Base-by-base conservation (phyloP, 2,113 vertebrate species). In the Taxidea taxus region DNA sequence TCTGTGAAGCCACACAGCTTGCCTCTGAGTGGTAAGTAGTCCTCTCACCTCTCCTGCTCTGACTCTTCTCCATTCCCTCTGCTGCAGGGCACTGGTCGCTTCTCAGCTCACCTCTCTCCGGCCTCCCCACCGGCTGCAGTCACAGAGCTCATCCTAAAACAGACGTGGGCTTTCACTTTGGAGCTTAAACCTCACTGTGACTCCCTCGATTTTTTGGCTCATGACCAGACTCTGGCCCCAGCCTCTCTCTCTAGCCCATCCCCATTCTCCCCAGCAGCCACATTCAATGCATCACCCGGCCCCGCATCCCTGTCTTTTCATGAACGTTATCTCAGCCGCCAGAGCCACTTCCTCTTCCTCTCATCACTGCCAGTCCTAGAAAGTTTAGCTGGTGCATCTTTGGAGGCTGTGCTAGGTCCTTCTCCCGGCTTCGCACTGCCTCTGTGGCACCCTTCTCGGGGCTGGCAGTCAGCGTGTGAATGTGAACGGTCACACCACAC, bases 381-480 rank as follows among this genome's bases (percentile, higher is more conserved):
- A 34, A 31, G 39, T 39, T 58, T 72, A 49, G 11, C 31, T 1
- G 21, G 37, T 8, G 20, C 18, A 13, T 5, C 37, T 11, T 21
- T 0, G 1, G 31, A 31, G 81, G 37, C 39, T 6, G 8, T 29
- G 14, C 51, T 42, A 12, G 68, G 49, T 10, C 6, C 80, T 21
- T 6, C 39, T 21, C 58, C 62, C 15, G n/a, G 44, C 47, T 37
- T 34, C 2, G 7, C 18, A 13, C 29, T 10, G 44, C 68, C 31
- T 34, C 6, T 0, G 2, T 3, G 5, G 23, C 31, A 3, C 18
- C 47, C 14, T n/a, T 51, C 6, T 21, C 34, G 2, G 1, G 15
- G 21, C 64, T 23, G 13, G 84, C 4, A 0, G 0, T 51, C 31
- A 37, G 37, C 29, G 16, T 0, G 6, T 6, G 34, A 1, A 12